Evolutionary conservation across 2,797 vertebrate genomes (phyloP).

Genomic region (Danionella dracula): DNA sequence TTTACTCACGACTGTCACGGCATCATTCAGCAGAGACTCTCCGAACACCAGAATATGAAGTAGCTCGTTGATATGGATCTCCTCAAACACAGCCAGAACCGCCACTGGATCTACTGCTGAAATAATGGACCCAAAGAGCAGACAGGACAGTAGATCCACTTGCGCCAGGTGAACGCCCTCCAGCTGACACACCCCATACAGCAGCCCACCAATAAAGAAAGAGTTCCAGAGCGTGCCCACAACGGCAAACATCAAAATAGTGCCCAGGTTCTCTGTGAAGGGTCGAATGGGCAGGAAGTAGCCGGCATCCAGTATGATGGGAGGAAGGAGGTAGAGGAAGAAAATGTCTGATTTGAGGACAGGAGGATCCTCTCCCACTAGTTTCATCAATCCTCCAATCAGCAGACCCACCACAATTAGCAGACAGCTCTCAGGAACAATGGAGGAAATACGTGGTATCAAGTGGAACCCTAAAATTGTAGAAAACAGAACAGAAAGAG

Average conservation of each 20-base stretch:
- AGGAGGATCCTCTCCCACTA: slow-evolving; percentile 79
- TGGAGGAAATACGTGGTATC: slow-evolving; percentile 81
- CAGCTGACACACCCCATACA: slow-evolving; percentile 85
- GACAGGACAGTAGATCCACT: slow-evolving; percentile 79
- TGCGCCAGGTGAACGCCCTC: slow-evolving; percentile 59
- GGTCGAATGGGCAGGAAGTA: slow-evolving; percentile 93
- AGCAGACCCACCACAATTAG: slow-evolving; percentile 90
- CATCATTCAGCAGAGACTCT: slow-evolving; percentile 94
- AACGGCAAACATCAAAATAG: slow-evolving; percentile 94
- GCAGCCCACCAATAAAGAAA: slow-evolving; percentile 85
- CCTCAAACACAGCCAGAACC: slow-evolving; percentile 94
- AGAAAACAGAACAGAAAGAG: background rate
- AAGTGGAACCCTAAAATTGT: slow-evolving; percentile 84
- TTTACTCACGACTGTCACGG: slow-evolving; percentile 88
- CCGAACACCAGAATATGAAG: slow-evolving; percentile 96
- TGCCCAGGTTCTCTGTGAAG: slow-evolving; percentile 95
- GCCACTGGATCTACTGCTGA: slow-evolving; percentile 96
- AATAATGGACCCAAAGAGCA: slow-evolving; percentile 92
- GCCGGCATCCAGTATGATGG: slow-evolving; percentile 95
- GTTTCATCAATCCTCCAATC: slow-evolving; percentile 87
- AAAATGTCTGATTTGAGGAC: slow-evolving; percentile 78
- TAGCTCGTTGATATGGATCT: slow-evolving; percentile 98
- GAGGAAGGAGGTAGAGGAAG: slow-evolving; percentile 91
- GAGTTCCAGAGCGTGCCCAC: slow-evolving; percentile 94
- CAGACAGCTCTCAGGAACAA: slow-evolving; percentile 97